phyloP scores from a whole-genome alignment of 2,797 vertebrate species.

The Micrastur ruficollis region DNA sequence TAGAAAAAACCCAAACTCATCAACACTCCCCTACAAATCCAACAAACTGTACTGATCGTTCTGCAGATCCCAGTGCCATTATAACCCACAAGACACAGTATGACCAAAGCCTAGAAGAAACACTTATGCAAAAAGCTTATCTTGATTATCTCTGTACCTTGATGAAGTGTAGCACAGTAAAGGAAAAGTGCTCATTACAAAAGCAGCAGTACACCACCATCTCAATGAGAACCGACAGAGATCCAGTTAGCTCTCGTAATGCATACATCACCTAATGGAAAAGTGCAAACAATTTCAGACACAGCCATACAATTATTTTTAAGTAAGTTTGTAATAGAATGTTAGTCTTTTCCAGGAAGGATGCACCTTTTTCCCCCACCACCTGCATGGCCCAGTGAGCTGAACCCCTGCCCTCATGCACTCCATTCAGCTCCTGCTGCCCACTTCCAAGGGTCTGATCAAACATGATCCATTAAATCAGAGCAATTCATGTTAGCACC shows the following conservation, averaged over 20 bases:
- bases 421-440: neutral
- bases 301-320: neutral
- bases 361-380: neutral
- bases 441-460: neutral
- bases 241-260: conserved; percentile 91
- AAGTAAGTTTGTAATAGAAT: neutral
- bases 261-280: conserved; percentile 92
- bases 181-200: conserved; percentile 94
- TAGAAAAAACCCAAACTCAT: neutral
- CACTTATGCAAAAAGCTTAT: neutral
- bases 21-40: neutral
- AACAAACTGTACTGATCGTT: neutral
- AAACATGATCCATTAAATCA: neutral
- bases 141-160: conserved; percentile 79
- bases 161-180: conserved; percentile 89
- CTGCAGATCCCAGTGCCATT: neutral
- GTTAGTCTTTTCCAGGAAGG: neutral
- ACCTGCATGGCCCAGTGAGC: neutral
- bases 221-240: conserved; percentile 87
- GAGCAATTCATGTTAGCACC: neutral
- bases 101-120: neutral
- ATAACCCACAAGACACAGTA: neutral
- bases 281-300: neutral
- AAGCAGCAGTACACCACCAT: conserved; percentile 94
- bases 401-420: neutral